Conservation (phyloP, 35 echinoderm and acorn worm genomes). For the Acanthaster planci region DNA sequence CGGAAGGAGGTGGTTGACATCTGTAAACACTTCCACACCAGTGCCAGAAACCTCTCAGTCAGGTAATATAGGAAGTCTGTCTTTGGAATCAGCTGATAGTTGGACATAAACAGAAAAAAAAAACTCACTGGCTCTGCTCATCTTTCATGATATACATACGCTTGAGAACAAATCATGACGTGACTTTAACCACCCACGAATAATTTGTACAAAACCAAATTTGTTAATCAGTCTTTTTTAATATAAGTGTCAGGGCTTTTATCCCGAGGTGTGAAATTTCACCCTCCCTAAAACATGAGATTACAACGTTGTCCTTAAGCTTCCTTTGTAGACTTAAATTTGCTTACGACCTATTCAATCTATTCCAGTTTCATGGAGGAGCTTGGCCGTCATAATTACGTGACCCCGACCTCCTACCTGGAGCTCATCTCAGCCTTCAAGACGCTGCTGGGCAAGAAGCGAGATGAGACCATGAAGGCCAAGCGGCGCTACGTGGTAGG, state of each 20-base stretch:
- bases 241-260: no score
- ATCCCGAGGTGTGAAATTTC: no score
- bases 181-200: no score
- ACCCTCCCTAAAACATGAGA: no score
- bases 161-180: no score
- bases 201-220: no score
- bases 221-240: no score
- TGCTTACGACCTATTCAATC: neutral
- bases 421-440: constrained; percentile 98
- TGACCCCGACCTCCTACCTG: constrained; percentile 96
- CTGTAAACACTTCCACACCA: constrained; percentile 95
- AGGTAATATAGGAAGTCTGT: constrained; percentile 47
- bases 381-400: constrained; percentile 89
- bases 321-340: no score
- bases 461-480: constrained; percentile 94
- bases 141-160: no score
- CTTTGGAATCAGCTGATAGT: neutral
- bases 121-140: no score
- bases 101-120: no score
- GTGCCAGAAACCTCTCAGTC: constrained; percentile 81
- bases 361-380: constrained; percentile 72
- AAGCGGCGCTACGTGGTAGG: constrained; percentile 90
- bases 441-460: constrained; percentile 87
- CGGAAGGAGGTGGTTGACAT: constrained; percentile 83
- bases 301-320: no score